Evolutionary conservation across 30 jellyfish, hydroid and myxozoan species (phyloP), one percentile per base, ranked within the genome.

Genomic region (Catostylus mosaicus): DNA sequence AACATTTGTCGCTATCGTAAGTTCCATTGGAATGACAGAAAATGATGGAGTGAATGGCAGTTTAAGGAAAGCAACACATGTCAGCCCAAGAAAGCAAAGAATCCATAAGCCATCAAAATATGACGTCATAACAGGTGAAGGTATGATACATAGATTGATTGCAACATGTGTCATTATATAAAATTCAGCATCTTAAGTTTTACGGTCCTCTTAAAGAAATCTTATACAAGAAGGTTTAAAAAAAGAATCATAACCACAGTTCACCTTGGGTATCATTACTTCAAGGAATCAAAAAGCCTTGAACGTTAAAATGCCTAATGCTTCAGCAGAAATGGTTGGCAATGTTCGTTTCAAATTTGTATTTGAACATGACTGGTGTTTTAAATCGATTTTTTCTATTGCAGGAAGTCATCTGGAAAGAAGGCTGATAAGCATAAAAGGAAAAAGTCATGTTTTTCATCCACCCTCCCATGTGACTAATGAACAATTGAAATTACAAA

Each of bases 81-180:
- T 38, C 6, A 56, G 65, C 16, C 77, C 82, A 36, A 34, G 80
- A 34, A 82, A 82, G 47, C 36, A 31, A 16, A 20, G 16, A 51
- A 22, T 68, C 37, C 92, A 70, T 38, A 56, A 59, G 38, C 86
- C 85, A 36, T 67, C 92, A 34, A 82, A 82, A 46, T 70, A 67
- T 59, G 92, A 82, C 67, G 34, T 82, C 67, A 82, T 82, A 12
- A 82, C 75, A 2, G 92, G 92, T 12, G 46, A 82, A 82, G 86
- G 92, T 82, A 33, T 0, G 82, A 43, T n/a, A n/a, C n/a, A n/a
- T n/a, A n/a, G n/a, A n/a, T n/a, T n/a, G n/a, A n/a, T n/a, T n/a
- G n/a, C n/a, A n/a, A n/a, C n/a, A n/a, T n/a, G n/a, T n/a, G n/a
- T n/a, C n/a, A n/a, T n/a, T n/a, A n/a, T n/a, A n/a, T n/a, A n/a